phyloP scores from a whole-genome alignment of 2,113 vertebrate genomes.

The Orcinus orca region DNA sequence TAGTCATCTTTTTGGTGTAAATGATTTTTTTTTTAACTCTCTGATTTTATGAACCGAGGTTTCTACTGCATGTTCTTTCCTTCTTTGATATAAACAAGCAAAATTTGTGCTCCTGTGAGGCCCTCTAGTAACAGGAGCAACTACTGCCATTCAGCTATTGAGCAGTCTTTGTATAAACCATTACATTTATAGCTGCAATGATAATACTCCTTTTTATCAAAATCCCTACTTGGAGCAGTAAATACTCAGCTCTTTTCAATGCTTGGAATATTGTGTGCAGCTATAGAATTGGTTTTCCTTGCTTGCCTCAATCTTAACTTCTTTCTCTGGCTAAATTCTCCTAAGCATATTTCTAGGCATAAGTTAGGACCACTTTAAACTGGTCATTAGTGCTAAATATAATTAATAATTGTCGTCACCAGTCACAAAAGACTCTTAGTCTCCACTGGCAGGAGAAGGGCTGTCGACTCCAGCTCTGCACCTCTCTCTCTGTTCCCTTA shows the following conservation, averaged over 20 bases:
- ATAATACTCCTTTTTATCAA: background rate
- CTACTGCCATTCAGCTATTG: background rate
- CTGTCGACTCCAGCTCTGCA: background rate
- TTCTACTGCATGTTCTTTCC: background rate
- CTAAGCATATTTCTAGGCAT: background rate
- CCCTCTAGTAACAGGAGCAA: background rate
- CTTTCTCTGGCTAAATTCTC: background rate
- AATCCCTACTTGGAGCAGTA: background rate
- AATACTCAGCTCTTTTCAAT: background rate
- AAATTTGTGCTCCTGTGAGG: background rate
- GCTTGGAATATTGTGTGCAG: background rate
- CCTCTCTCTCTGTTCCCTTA: background rate
- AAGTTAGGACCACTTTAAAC: background rate
- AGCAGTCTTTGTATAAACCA: background rate
- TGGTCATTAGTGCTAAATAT: background rate
- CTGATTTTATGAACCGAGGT: constrained; percentile 4
- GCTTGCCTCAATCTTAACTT: background rate
- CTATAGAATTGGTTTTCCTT: background rate
- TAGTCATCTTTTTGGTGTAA: background rate
- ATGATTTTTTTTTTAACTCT: background rate
- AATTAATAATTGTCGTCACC: background rate
- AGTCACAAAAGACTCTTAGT: background rate
- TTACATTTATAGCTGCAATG: background rate
- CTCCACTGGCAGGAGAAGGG: background rate
- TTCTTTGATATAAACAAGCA: constrained; percentile 10